phyloP scores from a whole-genome alignment of 2,888 invertebrate genomes.

The Tiliacea citrago region DNA sequence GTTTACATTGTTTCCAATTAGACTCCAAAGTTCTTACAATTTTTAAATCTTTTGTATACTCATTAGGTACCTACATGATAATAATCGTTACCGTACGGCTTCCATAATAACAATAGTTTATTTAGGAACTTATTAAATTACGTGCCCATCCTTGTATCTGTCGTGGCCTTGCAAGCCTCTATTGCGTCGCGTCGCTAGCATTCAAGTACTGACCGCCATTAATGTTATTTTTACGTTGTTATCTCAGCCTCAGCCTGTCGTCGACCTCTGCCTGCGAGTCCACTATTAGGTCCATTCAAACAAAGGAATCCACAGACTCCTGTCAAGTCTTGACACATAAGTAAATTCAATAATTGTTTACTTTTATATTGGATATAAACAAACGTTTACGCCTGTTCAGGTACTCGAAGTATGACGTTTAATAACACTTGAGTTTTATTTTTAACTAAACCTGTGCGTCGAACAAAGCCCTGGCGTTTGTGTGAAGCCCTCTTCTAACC shows the following conservation, averaged over 20 bases:
- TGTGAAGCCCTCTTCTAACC: slow-evolving; percentile 70
- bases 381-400: slow-evolving; percentile 16
- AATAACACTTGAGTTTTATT: slow-evolving; percentile 67
- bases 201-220: slow-evolving; percentile 57
- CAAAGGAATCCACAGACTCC: slow-evolving; percentile 59
- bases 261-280: slow-evolving; percentile 58
- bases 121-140: slow-evolving; percentile 64
- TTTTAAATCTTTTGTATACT: slow-evolving; percentile 33
- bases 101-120: slow-evolving; percentile 59
- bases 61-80: slow-evolving; percentile 43
- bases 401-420: slow-evolving; percentile 46
- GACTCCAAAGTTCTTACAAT: slow-evolving; percentile 18
- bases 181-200: slow-evolving; percentile 67
- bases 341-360: slow-evolving; percentile 54
- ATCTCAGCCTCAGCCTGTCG: slow-evolving; percentile 65
- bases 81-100: slow-evolving; percentile 46
- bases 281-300: slow-evolving; percentile 50
- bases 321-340: slow-evolving; percentile 33
- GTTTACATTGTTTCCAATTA: slow-evolving; percentile 47
- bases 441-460: slow-evolving; percentile 69
- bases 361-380: slow-evolving; percentile 45
- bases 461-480: slow-evolving; percentile 68
- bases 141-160: slow-evolving; percentile 55
- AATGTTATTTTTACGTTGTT: slow-evolving; percentile 64
- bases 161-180: slow-evolving; percentile 61